A percentile compares a stretch with the other conserved stretches of the same genome.
Conservation (phyloP, 2,888 invertebrate genomes). For the Polietes domitor region DNA sequence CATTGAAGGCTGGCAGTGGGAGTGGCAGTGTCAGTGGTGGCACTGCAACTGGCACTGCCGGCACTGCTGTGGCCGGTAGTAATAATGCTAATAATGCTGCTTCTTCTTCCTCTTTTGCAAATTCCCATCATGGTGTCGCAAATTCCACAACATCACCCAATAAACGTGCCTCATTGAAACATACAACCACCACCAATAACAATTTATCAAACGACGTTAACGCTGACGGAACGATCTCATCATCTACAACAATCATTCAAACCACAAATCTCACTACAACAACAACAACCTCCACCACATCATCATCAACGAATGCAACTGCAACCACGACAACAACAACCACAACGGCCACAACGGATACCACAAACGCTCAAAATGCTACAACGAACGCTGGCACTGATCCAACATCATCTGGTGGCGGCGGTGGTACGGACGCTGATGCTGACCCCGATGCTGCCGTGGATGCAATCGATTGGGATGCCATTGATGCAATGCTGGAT, state of each 20-base stretch:
- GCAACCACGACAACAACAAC: constrained; percentile 71
- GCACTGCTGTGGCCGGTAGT: constrained; percentile 82
- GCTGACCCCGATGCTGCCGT: constrained; percentile 74
- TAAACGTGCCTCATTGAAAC: constrained; percentile 78
- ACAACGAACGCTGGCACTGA: constrained; percentile 68
- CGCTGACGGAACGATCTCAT: constrained; percentile 72
- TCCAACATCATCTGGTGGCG: constrained; percentile 74
- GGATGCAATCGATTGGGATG: constrained; percentile 78
- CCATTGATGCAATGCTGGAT: constrained; percentile 78
- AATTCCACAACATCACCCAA: constrained; percentile 76
- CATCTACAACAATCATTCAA: constrained; percentile 76
- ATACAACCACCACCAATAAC: constrained; percentile 71
- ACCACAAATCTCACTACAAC: constrained; percentile 78
- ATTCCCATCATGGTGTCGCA: constrained; percentile 80
- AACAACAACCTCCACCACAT: constrained; percentile 73
- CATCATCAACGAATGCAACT: constrained; percentile 69
- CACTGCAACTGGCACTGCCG: constrained; percentile 79
- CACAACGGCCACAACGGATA: constrained; percentile 77
- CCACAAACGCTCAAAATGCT: constrained; percentile 75
- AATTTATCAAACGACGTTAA: constrained; percentile 71
- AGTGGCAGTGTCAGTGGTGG: constrained; percentile 77
- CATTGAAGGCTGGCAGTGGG: constrained; percentile 79
- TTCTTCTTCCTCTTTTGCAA: constrained; percentile 85
- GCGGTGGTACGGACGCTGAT: constrained; percentile 64
- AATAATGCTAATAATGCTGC: constrained; percentile 83